Base-by-base conservation (phyloP, 2,888 invertebrate species). In the Girardia tigrina region DNA sequence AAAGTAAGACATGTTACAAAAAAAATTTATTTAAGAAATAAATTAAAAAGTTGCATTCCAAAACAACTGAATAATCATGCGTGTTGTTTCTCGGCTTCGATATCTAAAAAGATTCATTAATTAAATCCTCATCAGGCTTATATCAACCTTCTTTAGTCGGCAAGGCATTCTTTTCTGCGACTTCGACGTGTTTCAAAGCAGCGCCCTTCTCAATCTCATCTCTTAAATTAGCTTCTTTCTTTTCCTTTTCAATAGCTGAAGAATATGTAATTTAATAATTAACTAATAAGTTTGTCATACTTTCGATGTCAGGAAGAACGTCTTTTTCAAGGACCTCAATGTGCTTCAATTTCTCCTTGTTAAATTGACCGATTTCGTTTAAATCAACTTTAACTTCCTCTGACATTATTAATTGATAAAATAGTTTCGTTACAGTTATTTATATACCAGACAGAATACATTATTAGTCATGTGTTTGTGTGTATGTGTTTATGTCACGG, bases 381-480 rank as follows among this genome's bases (percentile, higher is more conserved):
- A 56, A n/a, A 23, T 56, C 56, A 23, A 56, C 23, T 56, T 56
- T 56, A 56, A 56, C 56, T 56, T 56, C 56, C 20, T 56, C 56
- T 6, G 56, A 56, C 56, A 56, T 56, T 56, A 20, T 56, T 12
- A 12, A 23, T 16, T 56, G 56, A 56, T 56, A n/a, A n/a, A n/a
- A n/a, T n/a, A n/a, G n/a, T n/a, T n/a, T n/a, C n/a, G n/a, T n/a
- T n/a, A n/a, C n/a, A n/a, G n/a, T n/a, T n/a, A n/a, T n/a, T n/a
- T n/a, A n/a, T n/a, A n/a, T n/a, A n/a, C n/a, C n/a, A n/a, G n/a
- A n/a, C n/a, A n/a, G n/a, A n/a, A n/a, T n/a, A n/a, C n/a, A n/a
- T n/a, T n/a, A n/a, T n/a, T n/a, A n/a, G n/a, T n/a, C n/a, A n/a
- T n/a, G n/a, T n/a, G n/a, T n/a, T n/a, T n/a, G n/a, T n/a, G n/a